phyloP scores from a whole-genome alignment of 1,140 invertebrate genomes.

The Mactra quadrangularis region DNA sequence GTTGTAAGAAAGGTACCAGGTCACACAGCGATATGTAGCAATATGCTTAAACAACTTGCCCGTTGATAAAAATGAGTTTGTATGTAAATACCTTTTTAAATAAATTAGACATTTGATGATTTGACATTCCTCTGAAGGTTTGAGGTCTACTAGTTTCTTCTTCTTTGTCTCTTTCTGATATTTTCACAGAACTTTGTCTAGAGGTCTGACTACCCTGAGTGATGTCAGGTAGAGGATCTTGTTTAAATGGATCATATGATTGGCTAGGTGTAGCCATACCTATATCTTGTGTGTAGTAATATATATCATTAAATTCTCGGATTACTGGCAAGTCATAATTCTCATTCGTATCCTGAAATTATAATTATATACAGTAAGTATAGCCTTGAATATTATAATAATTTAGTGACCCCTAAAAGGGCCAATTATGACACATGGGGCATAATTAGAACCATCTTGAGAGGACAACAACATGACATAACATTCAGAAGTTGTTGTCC shows the following conservation, averaged over 20 bases:
- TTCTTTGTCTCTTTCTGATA: neutral
- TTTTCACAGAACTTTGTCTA: neutral
- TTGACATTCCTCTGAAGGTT: slow-evolving; percentile 65
- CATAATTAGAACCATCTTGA: too few relatives aligned
- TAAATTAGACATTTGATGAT: slow-evolving; percentile 69
- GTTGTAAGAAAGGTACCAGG: too few relatives aligned
- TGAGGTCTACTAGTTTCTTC: neutral
- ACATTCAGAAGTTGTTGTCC: too few relatives aligned
- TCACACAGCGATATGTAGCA: too few relatives aligned
- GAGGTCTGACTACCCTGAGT: neutral
- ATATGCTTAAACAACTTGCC: too few relatives aligned
- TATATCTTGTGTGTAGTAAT: slow-evolving; percentile 71
- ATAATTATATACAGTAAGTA: neutral
- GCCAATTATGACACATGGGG: too few relatives aligned
- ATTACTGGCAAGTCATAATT: slow-evolving; percentile 76
- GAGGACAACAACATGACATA: too few relatives aligned
- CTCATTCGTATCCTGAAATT: slow-evolving; percentile 75
- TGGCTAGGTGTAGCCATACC: slow-evolving; percentile 24
- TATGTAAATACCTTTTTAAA: slow-evolving; percentile 79
- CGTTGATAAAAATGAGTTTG: too few relatives aligned
- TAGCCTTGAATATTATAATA: neutral
- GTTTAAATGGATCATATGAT: slow-evolving; percentile 55
- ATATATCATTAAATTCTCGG: slow-evolving; percentile 76
- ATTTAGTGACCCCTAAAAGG: neutral
- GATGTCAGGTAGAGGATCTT: slow-evolving; percentile 66